Evolutionary conservation across 2,888 invertebrate genomes (phyloP).

Genomic region (Sarcophaga caerulescens): DNA sequence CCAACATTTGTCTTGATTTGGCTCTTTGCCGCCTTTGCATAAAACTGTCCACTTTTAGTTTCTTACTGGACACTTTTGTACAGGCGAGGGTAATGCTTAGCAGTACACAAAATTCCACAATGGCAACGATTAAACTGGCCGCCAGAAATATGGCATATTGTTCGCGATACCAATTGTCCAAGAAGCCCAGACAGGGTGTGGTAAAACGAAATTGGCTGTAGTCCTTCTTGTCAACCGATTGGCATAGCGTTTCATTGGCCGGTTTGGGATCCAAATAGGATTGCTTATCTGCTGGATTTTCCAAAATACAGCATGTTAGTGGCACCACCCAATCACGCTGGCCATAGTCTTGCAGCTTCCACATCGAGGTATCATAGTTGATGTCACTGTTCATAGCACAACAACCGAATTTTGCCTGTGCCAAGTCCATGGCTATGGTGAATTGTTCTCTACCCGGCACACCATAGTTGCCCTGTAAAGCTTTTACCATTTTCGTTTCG

Average conservation of each 20-base stretch:
- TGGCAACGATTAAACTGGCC: constrained; percentile 85
- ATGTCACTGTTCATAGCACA: constrained; percentile 90
- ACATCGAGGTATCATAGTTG: constrained; percentile 91
- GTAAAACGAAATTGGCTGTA: constrained; percentile 78
- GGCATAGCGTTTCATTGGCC: constrained; percentile 87
- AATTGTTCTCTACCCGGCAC: constrained; percentile 87
- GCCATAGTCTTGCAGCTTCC: constrained; percentile 89
- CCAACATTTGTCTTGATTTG: constrained; percentile 75
- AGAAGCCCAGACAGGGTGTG: constrained; percentile 84
- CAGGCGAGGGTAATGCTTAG: constrained; percentile 88
- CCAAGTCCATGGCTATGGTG: constrained; percentile 90
- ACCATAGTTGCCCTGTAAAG: constrained; percentile 89
- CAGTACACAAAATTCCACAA: constrained; percentile 88
- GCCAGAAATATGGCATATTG: constrained; percentile 87
- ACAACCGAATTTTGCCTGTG: constrained; percentile 88
- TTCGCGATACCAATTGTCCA: constrained; percentile 90
- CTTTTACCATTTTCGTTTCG: constrained; percentile 86
- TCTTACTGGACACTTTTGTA: constrained; percentile 82
- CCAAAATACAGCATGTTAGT: constrained; percentile 86
- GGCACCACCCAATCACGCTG: constrained; percentile 87
- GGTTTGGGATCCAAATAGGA: constrained; percentile 90
- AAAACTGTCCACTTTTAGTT: constrained; percentile 70
- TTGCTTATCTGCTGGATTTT: constrained; percentile 82
- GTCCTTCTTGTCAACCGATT: constrained; percentile 81
- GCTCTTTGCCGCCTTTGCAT: constrained; percentile 69